Percentiles rank a stretch among this genome's conserved stretches.
These are phyloP conservation scores for mouse (Mus musculus) DNA, from an alignment of 2,113 vertebrate species.

Conservation along the genomic window GRCm39 chr9:89576001-89576500, in stretches of 20 bases:
- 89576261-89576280: not conserved
- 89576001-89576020: not conserved
- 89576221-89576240: not conserved
- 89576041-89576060: not conserved
- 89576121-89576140: not conserved
- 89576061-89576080: not conserved
- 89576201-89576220: not conserved
- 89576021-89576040: not conserved
- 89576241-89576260: not conserved
- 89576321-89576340: not conserved
- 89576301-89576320: not conserved
- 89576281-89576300: not conserved
- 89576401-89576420: not conserved
- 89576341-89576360: not conserved
- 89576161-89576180: not conserved
- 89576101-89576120: not conserved
- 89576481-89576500: not conserved
- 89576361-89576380: not conserved
- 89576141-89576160: not conserved
- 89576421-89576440: not conserved
- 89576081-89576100: not conserved
- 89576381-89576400: not conserved
- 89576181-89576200: not conserved
- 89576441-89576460: not conserved
- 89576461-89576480: not conserved